These are phyloP conservation scores for Nycticryphes semicollaris DNA, from an alignment of 2,113 vertebrate species.

Conservation along the genomic window DNA sequence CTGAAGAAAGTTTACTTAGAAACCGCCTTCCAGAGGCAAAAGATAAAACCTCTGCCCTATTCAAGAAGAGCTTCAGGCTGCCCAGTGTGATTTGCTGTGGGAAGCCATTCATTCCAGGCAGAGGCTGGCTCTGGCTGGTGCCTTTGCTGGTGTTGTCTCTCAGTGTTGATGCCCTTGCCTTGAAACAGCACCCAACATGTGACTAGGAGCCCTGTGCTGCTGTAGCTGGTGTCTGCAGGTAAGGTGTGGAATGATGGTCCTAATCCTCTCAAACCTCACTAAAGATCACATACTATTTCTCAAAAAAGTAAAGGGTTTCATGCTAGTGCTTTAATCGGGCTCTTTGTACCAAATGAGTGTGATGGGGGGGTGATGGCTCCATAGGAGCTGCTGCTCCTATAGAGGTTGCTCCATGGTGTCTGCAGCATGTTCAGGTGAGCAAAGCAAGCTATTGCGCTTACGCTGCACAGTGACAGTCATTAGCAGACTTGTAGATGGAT, in stretches of 20 bases:
- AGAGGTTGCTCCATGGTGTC: neutral
- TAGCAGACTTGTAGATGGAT: neutral
- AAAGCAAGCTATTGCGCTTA: neutral
- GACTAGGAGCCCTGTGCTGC: neutral
- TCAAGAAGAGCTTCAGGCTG: neutral
- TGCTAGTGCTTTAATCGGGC: neutral
- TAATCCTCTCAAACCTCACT: neutral
- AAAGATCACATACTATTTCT: neutral
- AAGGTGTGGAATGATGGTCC: neutral
- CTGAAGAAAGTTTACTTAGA: neutral
- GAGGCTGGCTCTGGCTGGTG: neutral
- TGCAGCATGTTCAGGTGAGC: neutral
- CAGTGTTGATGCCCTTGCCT: neutral
- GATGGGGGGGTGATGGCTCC: accelerated
- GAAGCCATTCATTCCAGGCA: accelerated
- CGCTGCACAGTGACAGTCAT: neutral
- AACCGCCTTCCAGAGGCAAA: neutral
- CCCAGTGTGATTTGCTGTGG: neutral
- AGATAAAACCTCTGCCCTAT: neutral
- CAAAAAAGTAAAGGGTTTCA: neutral
- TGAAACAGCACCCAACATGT: accelerated
- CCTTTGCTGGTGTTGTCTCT: accelerated
- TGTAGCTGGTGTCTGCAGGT: neutral
- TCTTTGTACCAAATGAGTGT: neutral
- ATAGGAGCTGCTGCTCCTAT: neutral